Conservation (phyloP, 2,888 invertebrate genomes). For the Lepas anatifera region DNA sequence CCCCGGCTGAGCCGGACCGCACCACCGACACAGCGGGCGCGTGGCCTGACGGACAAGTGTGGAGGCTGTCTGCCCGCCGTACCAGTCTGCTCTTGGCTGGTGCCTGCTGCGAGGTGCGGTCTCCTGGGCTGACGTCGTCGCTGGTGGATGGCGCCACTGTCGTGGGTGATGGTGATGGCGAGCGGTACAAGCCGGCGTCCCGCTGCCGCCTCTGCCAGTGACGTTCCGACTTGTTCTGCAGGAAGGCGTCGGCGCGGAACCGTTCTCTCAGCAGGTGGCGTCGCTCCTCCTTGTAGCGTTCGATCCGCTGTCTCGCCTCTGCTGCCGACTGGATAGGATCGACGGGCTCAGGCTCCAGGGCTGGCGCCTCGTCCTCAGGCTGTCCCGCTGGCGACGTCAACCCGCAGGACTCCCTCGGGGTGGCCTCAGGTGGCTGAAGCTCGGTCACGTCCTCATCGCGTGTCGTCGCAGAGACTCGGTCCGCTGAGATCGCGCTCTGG, state of each 20-base stretch:
- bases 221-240: constrained; percentile 44
- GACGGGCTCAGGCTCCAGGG: background rate
- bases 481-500: background rate
- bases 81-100: background rate
- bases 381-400: background rate
- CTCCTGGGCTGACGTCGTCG: too few species aligned
- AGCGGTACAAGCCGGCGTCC: background rate
- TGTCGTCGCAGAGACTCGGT: background rate
- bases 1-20: background rate
- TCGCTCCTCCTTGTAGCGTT: constrained; percentile 82
- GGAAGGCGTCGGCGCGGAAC: constrained; percentile 49
- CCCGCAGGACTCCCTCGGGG: too few species aligned
- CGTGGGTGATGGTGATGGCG: background rate
- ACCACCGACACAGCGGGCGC: background rate
- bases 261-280: constrained; percentile 73
- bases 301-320: constrained; percentile 57
- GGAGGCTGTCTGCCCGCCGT: background rate
- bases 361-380: background rate
- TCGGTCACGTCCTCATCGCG: constrained; percentile 19
- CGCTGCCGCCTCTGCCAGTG: constrained; percentile 44
- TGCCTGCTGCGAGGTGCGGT: too few species aligned
- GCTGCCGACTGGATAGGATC: too few species aligned
- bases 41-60: background rate
- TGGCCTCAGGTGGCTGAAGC: too few species aligned
- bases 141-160: background rate